These are phyloP conservation scores for Melipona bicolor DNA, from an alignment of 2,888 invertebrate genomes.

Conservation along the genomic window DNA sequence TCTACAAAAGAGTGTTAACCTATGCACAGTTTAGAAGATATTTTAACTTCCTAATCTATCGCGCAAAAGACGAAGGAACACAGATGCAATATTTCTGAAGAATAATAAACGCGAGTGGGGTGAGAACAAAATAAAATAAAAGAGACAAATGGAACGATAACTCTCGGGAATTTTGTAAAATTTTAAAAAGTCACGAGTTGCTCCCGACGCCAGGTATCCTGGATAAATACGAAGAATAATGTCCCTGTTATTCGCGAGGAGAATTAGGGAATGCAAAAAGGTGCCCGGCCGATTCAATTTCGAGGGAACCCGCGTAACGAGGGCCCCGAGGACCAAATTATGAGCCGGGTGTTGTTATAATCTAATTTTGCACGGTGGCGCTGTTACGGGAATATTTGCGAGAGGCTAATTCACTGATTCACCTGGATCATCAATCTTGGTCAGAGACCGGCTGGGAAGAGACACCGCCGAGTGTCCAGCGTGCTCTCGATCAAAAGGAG, in stretches of 20 bases:
- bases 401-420: conserved; percentile 61
- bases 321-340: conserved; percentile 36
- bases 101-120: too few species aligned
- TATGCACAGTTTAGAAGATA: too few species aligned
- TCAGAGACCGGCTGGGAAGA: conserved; percentile 34
- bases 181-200: background rate
- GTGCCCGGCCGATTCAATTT: conserved; percentile 57
- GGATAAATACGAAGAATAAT: background rate
- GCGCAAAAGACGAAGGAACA: too few species aligned
- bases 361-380: conserved; percentile 60
- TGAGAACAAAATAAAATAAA: too few species aligned
- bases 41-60: too few species aligned
- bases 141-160: too few species aligned
- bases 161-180: background rate
- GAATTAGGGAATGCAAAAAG: conserved; percentile 23
- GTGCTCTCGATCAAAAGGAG: conserved; percentile 23
- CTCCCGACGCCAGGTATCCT: background rate
- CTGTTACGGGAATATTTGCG: conserved; percentile 42
- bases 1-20: too few species aligned
- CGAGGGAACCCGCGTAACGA: conserved; percentile 34
- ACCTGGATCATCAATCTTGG: conserved; percentile 66
- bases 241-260: background rate
- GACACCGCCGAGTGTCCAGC: background rate
- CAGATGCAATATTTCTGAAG: too few species aligned
- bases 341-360: conserved; percentile 59